Base-by-base conservation (phyloP, 2,113 vertebrate genomes). In the Eulacestoma nigropectus region DNA sequence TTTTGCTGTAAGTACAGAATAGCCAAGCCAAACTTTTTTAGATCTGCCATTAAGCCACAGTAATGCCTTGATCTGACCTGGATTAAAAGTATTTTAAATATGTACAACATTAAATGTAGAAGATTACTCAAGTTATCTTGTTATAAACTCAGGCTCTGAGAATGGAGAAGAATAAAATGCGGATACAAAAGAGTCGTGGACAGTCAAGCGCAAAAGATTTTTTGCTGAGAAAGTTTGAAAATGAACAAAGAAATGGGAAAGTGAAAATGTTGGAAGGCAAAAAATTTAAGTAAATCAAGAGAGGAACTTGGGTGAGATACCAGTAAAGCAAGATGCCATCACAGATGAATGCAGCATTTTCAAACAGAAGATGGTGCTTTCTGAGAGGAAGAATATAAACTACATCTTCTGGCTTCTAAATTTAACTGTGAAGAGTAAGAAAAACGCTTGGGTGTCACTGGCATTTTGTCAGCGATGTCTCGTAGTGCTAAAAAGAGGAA, bases 381-480 rank as follows among this genome's bases (percentile, higher is more conserved):
- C 67, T 73, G 81, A 75, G 57, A 85, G 32, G 57, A 82, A 94
- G 35, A 91, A 82, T 79, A 84, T 15, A 33, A 95, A 75, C n/a
- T 81, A 67, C 23, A n/a, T 89, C 62, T 88, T 89, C 46, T 69
- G 50, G 42, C 21, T 93, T 93, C 93, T 91, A 93, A 89, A 87
- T 76, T 84, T 91, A 94, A 87, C 87, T 57, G 69, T 65, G 62
- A 87, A 83, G 77, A 87, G 56, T 82, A 79, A 69, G 62, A 96
- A 95, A 95, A 96, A 79, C 2, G 11, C 32, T 91, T 65, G 41
- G 18, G 53, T 96, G 73, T 89, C 89, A 94, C 78, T 69, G 79
- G 74, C 69, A 94, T 76, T 84, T 95, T 89, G 46, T 55, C 1
- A 4, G 90, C 81, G 81, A 76, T 60, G 23, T 49, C 53, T 89